These are phyloP conservation scores for Timandra comae DNA, from an alignment of 2,888 invertebrate species.

Conservation along the genomic window DNA sequence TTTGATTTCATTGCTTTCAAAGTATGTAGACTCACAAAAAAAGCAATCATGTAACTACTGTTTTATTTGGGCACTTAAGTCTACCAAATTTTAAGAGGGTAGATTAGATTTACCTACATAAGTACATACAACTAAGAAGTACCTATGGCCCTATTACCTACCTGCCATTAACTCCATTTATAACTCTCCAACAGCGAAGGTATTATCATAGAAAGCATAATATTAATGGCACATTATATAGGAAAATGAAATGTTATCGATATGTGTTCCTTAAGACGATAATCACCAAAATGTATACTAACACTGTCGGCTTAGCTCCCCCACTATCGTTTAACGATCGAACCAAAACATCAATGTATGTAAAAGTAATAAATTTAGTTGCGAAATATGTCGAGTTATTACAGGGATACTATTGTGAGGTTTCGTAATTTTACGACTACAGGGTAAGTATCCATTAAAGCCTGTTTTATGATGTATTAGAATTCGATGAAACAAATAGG, in stretches of 20 bases:
- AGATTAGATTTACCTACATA: no score
- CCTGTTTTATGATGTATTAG: slow-evolving; percentile 38
- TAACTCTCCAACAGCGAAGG: slow-evolving; percentile 20
- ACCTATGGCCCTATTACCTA: no score
- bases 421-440: slow-evolving; percentile 38
- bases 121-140: no score
- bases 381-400: slow-evolving; percentile 17
- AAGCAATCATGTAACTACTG: no score
- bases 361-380: slow-evolving; percentile 19
- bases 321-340: slow-evolving; percentile 9
- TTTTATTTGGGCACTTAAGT: no score
- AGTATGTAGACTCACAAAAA: no score
- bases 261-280: slow-evolving; percentile 4
- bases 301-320: slow-evolving; percentile 14
- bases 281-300: slow-evolving; percentile 2
- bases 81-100: no score
- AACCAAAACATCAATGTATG: slow-evolving; percentile 17
- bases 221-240: slow-evolving; percentile 38
- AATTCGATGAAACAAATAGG: slow-evolving; percentile 18
- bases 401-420: slow-evolving; percentile 19
- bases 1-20: no score
- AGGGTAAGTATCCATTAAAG: slow-evolving; percentile 48
- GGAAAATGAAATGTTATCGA: slow-evolving; percentile 10
- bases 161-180: slow-evolving; percentile 33
- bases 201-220: slow-evolving; percentile 36